Evolutionary conservation across 1,140 invertebrate species (phyloP).

Genomic region (Drosophila truncata): DNA sequence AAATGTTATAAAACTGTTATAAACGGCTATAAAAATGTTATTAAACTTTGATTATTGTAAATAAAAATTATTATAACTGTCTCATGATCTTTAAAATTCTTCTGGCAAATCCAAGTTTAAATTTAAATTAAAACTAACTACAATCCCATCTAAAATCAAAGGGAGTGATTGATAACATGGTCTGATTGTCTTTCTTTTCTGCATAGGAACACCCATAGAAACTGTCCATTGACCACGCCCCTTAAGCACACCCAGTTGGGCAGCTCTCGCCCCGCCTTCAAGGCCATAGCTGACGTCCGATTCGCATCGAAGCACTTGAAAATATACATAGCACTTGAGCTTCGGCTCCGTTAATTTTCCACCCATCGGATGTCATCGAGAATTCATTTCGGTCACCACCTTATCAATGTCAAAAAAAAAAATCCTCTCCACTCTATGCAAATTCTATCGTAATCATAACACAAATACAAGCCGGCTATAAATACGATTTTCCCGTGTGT

Average conservation of each 20-base stretch:
- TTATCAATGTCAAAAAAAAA: conserved; percentile 30
- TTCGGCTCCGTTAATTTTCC: conserved; percentile 50
- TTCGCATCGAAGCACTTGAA: conserved; percentile 29
- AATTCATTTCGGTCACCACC: conserved; percentile 10
- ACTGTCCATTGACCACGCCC: conserved; percentile 21
- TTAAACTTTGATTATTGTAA: no score
- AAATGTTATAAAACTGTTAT: no score
- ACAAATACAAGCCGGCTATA: conserved; percentile 41
- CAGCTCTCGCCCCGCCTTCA: conserved; percentile 16
- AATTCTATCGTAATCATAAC: conserved; percentile 43
- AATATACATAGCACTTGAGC: conserved; percentile 33
- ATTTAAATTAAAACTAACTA: neutral
- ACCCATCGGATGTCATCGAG: conserved; percentile 29
- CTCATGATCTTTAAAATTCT: neutral
- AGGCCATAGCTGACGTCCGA: conserved; percentile 38
- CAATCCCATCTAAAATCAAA: conserved; percentile 1
- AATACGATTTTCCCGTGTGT: conserved; percentile 24
- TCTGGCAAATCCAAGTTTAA: no score
- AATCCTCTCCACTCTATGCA: conserved; percentile 48
- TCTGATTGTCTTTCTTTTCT: conserved; percentile 8
- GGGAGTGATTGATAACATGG: conserved; percentile 22
- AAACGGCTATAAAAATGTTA: no score
- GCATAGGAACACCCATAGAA: conserved; percentile 4
- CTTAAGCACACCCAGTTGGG: conserved; percentile 11
- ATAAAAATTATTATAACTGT: neutral